These are phyloP conservation scores for Drosophila nr. fundita DNA, from an alignment of 2,888 invertebrate species.

Conservation along the genomic window DNA sequence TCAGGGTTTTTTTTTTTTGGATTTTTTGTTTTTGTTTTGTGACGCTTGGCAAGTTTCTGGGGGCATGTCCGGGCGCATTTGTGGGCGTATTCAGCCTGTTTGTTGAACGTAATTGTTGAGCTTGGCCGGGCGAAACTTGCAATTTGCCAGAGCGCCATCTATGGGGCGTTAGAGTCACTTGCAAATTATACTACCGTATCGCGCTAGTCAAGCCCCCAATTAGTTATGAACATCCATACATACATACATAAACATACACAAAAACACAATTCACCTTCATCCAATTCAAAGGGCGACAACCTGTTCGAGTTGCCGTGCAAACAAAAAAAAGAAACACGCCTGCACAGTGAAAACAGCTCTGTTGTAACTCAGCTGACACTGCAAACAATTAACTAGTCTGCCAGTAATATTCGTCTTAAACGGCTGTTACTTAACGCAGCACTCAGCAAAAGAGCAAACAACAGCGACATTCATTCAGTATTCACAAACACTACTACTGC, in stretches of 20 bases:
- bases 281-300: slow-evolving; percentile 40
- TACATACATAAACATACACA: not conserved
- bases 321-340: not conserved
- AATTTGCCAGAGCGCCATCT: slow-evolving; percentile 63
- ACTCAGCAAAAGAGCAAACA: slow-evolving; percentile 43
- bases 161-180: slow-evolving; percentile 40
- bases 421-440: slow-evolving; percentile 28
- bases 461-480: slow-evolving; percentile 27
- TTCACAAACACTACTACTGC: slow-evolving; percentile 3
- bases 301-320: slow-evolving; percentile 28
- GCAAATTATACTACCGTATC: slow-evolving; percentile 11
- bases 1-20: slow-evolving; percentile 17
- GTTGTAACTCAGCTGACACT: slow-evolving; percentile 7
- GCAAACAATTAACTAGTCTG: slow-evolving; percentile 21
- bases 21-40: slow-evolving; percentile 34
- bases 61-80: slow-evolving; percentile 66
- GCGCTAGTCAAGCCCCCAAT: slow-evolving; percentile 46
- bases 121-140: slow-evolving; percentile 58
- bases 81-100: slow-evolving; percentile 62
- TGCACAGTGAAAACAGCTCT: slow-evolving; percentile 16
- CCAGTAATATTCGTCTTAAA: slow-evolving; percentile 38
- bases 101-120: slow-evolving; percentile 64
- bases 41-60: slow-evolving; percentile 51
- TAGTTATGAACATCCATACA: slow-evolving; percentile 10
- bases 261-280: not conserved